Percentiles rank a stretch among this genome's conserved stretches.
Conservation (phyloP, 2,888 invertebrate genomes). For the Cosmia trapezina region DNA sequence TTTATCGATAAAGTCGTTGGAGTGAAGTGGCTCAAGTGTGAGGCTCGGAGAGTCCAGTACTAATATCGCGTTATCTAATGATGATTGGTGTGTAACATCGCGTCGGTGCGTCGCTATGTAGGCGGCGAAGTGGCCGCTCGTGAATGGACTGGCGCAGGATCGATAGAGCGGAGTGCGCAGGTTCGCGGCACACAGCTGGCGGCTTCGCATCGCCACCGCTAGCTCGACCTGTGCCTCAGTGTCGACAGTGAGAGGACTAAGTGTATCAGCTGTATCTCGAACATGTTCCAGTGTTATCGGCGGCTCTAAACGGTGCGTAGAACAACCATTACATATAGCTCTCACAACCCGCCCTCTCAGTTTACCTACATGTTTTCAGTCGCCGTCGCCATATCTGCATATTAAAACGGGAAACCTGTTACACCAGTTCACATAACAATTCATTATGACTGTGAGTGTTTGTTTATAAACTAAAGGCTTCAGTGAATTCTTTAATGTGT, state of each 20-base stretch:
- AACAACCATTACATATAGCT: slow-evolving; percentile 42
- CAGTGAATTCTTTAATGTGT: slow-evolving; percentile 30
- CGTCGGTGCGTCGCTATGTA: slow-evolving; percentile 82
- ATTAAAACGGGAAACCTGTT: slow-evolving; percentile 80
- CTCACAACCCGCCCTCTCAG: slow-evolving; percentile 19
- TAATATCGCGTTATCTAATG: slow-evolving; percentile 87
- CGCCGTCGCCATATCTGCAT: slow-evolving; percentile 73
- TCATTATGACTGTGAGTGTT: slow-evolving; percentile 75
- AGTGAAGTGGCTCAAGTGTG: slow-evolving; percentile 79
- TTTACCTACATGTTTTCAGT: slow-evolving; percentile 30
- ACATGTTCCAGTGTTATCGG: slow-evolving; percentile 81
- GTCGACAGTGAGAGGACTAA: slow-evolving; percentile 76
- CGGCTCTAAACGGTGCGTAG: slow-evolving; percentile 86
- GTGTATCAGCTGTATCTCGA: slow-evolving; percentile 77
- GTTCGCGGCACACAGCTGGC: slow-evolving; percentile 84
- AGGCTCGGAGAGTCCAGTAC: slow-evolving; percentile 76
- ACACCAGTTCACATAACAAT: slow-evolving; percentile 76
- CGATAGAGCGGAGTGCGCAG: slow-evolving; percentile 88
- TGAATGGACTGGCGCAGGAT: slow-evolving; percentile 86
- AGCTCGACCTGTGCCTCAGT: slow-evolving; percentile 78
- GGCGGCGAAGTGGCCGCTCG: slow-evolving; percentile 84
- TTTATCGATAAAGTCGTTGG: slow-evolving; percentile 67
- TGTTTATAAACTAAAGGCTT: slow-evolving; percentile 76
- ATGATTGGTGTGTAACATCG: slow-evolving; percentile 86
- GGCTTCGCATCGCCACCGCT: slow-evolving; percentile 76